Conservation (phyloP, 2,797 vertebrate species). For the Prionace glauca region DNA sequence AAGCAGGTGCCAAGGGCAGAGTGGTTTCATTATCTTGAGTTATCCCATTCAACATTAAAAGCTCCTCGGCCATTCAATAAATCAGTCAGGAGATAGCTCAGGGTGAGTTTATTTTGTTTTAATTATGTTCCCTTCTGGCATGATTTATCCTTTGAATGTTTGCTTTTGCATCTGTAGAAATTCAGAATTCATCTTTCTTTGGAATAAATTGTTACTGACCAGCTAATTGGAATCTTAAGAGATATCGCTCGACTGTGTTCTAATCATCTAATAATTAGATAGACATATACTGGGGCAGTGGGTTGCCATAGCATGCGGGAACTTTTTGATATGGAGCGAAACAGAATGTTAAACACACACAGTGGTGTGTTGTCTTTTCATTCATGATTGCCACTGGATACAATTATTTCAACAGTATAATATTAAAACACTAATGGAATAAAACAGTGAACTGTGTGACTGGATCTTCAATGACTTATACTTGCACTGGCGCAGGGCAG, state of each 20-base stretch:
- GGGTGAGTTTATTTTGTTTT: neutral
- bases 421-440: neutral
- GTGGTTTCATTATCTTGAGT: neutral
- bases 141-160: neutral
- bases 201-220: neutral
- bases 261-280: neutral
- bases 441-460: neutral
- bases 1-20: conserved; percentile 15
- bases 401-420: neutral
- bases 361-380: neutral
- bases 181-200: neutral
- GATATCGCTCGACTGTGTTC: neutral
- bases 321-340: neutral
- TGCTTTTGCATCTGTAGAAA: neutral
- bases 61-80: neutral
- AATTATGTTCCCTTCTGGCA: neutral
- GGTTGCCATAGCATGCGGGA: neutral
- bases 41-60: neutral
- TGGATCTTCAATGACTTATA: neutral
- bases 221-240: neutral
- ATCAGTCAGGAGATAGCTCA: neutral
- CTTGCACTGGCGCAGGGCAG: neutral
- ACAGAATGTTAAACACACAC: neutral
- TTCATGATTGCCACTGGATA: neutral
- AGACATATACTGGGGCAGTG: neutral